A percentile compares a stretch with the other conserved stretches of the same genome.
These are phyloP conservation scores for Serrognathus titanus DNA, from an alignment of 2,888 invertebrate species.

Conservation along the genomic window DNA sequence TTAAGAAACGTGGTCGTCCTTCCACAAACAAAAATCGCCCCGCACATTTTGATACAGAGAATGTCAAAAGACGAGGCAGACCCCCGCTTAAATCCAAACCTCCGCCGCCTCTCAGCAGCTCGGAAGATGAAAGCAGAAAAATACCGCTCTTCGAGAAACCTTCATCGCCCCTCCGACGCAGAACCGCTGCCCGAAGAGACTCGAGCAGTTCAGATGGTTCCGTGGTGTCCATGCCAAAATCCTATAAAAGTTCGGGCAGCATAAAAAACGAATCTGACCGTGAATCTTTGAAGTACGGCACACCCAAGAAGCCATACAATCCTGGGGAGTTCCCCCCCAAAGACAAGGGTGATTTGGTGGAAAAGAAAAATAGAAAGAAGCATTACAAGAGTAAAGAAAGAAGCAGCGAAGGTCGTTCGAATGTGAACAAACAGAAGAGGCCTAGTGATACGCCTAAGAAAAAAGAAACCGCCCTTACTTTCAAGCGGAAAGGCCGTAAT, in stretches of 20 bases:
- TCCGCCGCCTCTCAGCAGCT: conserved; percentile 40
- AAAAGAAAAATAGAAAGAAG: conserved; percentile 34
- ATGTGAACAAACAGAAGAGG: conserved; percentile 27
- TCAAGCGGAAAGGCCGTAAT: conserved; percentile 47
- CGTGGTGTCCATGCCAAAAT: conserved; percentile 25
- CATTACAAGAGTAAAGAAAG: conserved; percentile 20
- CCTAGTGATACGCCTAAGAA: conserved; percentile 33
- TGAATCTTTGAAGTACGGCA: conserved; percentile 25
- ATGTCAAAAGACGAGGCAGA: conserved; percentile 38
- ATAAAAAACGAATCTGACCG: conserved; percentile 28
- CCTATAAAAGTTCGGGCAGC: conserved; percentile 23
- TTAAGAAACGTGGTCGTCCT: conserved; percentile 29
- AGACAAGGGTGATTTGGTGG: conserved; percentile 24
- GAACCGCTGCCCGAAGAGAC: conserved; percentile 32
- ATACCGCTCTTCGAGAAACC: conserved; percentile 33
- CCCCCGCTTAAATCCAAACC: conserved; percentile 37
- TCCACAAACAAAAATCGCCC: conserved; percentile 17
- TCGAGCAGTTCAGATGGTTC: conserved; percentile 22
- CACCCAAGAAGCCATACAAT: conserved; percentile 31
- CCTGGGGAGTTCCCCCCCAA: conserved; percentile 29
- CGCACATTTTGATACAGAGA: conserved; percentile 35
- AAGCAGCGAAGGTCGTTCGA: conserved; percentile 13
- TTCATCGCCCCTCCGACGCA: conserved; percentile 28
- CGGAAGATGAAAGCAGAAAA: conserved; percentile 41
- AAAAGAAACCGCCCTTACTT: conserved; percentile 38